Conservation (phyloP, 2,113 vertebrate genomes). For the Hemiscyllium ocellatum region DNA sequence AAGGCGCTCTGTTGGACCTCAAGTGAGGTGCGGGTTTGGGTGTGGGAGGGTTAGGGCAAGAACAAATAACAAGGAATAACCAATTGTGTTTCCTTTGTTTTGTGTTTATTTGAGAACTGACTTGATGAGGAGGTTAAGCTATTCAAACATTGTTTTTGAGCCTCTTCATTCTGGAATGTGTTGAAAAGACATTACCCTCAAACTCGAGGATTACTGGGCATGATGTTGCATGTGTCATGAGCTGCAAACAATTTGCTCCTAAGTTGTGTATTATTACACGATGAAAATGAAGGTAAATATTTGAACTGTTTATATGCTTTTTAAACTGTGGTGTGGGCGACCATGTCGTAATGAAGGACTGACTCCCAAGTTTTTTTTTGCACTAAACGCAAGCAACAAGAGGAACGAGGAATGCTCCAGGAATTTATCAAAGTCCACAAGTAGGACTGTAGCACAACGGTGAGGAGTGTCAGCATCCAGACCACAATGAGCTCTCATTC, state of each 20-base stretch:
- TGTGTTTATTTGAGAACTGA: background rate
- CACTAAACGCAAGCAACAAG: slow-evolving; percentile 7
- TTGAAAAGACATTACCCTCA: slow-evolving; percentile 25
- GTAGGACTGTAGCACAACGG: background rate
- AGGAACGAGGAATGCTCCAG: background rate
- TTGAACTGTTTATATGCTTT: slow-evolving; percentile 31
- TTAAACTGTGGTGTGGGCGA: slow-evolving; percentile 33
- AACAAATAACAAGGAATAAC: background rate
- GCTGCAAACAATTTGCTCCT: slow-evolving; percentile 24
- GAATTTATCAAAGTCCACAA: slow-evolving; percentile 7
- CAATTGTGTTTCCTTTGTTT: slow-evolving; percentile 33
- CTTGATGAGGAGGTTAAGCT: slow-evolving; percentile 1
- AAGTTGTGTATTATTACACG: slow-evolving; percentile 38
- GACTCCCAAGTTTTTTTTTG: slow-evolving; percentile 28
- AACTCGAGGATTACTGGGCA: background rate
- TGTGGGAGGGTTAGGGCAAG: background rate
- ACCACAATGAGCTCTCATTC: background rate
- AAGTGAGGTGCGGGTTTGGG: slow-evolving; percentile 41
- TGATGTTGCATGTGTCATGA: slow-evolving; percentile 34
- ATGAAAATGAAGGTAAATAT: slow-evolving; percentile 37
- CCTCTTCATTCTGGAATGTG: slow-evolving; percentile 28
- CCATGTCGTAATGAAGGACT: slow-evolving; percentile 30
- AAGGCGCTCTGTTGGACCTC: slow-evolving; percentile 55
- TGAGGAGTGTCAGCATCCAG: background rate
- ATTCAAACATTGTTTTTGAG: slow-evolving; percentile 23